Evolutionary conservation across 1,140 invertebrate genomes (phyloP), one percentile per base, ranked within the genome.

Genomic region (Drosophila auraria): DNA sequence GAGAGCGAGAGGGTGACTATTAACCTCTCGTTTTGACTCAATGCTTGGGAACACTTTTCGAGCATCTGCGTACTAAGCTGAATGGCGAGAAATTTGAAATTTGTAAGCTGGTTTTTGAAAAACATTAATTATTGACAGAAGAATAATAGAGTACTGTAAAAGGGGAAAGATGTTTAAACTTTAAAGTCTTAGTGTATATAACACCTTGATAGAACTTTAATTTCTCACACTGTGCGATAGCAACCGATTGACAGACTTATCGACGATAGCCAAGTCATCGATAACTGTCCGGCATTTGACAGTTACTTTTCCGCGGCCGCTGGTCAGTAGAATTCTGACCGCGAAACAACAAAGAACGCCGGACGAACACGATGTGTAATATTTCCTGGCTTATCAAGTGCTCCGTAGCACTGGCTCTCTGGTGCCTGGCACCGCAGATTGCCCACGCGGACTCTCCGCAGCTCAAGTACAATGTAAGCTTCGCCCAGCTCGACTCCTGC

Each of bases 401-500:
- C n/a, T 66, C 8, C 11, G 15, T 45, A 23, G 40, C 65, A 0
- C 14, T 62, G n/a, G 30, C 64, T 68, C 30, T 59, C 1, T 68
- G 49, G 54, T 84, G 62, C 44, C 68, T 70, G 47, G 40, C 42
- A 57, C 36, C 76, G 47, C 15, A 23, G 58, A 38, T 53, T 6
- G 47, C 40, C 30, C 38, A 45, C 36, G 45, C 74, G 42, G 71
- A 56, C 11, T 14, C 42, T 5, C 60, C 62, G 7, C 56, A 57
- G 5, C 42, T 58, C 17, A 83, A 87, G 42, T 92, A 80, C 51
- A 92, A 92, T 76, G 78, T 93, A 20, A 87, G 64, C 30, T 75
- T 90, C 47, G 70, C 78, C 12, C 73, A 93, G 50, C 54, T 93
- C 68, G 80, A 86, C 45, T 75, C 78, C 14, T 93, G 92, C 64